phyloP scores from a whole-genome alignment of 2,888 invertebrate genomes.

The Cerceris rybyensis region DNA sequence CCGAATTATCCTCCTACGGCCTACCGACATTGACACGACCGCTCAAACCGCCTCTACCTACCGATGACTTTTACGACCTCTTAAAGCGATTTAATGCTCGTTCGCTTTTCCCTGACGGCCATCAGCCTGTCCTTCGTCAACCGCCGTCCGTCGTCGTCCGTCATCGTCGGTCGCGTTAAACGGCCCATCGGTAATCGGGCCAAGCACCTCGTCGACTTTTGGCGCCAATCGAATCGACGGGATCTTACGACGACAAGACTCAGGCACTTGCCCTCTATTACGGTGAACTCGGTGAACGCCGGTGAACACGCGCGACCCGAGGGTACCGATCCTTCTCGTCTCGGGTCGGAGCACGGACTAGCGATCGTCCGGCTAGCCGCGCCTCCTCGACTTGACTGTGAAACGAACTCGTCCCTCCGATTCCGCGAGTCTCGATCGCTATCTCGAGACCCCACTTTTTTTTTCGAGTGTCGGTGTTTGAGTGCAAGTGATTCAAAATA shows the following conservation, averaged over 20 bases:
- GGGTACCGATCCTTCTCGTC: too few relatives aligned
- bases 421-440: not conserved
- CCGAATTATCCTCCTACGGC: conserved; percentile 70
- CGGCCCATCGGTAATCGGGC: conserved; percentile 31
- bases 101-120: conserved; percentile 56
- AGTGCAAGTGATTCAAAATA: conserved; percentile 77
- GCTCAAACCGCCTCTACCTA: conserved; percentile 55
- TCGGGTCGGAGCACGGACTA: conserved; percentile 49
- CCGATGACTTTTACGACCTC: conserved; percentile 78
- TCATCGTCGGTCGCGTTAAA: conserved; percentile 50
- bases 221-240: conserved; percentile 34
- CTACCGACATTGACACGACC: conserved; percentile 76
- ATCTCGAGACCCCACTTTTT: conserved; percentile 5
- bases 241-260: not conserved
- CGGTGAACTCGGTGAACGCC: conserved; percentile 2
- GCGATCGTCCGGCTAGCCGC: conserved; percentile 48
- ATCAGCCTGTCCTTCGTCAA: conserved; percentile 50
- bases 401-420: not conserved
- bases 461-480: conserved; percentile 73
- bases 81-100: conserved; percentile 68
- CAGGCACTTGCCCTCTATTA: not conserved
- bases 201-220: conserved; percentile 36
- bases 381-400: conserved; percentile 18
- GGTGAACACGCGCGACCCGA: not conserved
- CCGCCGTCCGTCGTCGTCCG: conserved; percentile 56